A percentile compares a stretch with the other conserved stretches of the same genome.
Evolutionary conservation across 2,888 invertebrate species (phyloP).

Genomic region (Resseliella maxima): DNA sequence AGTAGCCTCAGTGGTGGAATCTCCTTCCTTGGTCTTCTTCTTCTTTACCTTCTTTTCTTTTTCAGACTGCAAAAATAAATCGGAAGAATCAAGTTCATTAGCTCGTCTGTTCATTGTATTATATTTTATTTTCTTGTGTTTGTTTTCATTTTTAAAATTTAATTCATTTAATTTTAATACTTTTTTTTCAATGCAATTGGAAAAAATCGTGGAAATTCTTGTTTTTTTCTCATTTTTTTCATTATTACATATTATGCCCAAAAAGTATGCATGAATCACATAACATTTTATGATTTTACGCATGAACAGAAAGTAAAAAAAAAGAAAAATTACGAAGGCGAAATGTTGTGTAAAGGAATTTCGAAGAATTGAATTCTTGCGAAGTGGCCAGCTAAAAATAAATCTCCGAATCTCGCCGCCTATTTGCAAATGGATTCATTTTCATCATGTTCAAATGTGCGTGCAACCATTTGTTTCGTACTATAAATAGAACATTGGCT

Average conservation of each 20-base stretch:
- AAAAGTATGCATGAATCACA: background rate
- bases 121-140: background rate
- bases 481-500: constrained; percentile 5
- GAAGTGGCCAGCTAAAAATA: constrained; percentile 31
- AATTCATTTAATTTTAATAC: no score
- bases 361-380: background rate
- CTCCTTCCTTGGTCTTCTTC: constrained; percentile 84
- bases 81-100: background rate
- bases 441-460: background rate
- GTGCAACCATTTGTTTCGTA: background rate
- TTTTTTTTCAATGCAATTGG: background rate
- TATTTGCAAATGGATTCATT: background rate
- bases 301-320: no score
- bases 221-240: background rate
- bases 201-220: background rate
- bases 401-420: background rate
- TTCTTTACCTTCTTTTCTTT: constrained; percentile 93
- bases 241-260: background rate
- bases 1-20: constrained; percentile 71
- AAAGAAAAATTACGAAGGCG: background rate
- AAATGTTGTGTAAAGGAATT: background rate
- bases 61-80: constrained; percentile 76
- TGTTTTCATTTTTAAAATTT: no score
- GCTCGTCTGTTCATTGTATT: background rate
- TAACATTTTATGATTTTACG: background rate